phyloP scores from a whole-genome alignment of 1,140 invertebrate genomes.

The Leptoteleia sp. region DNA sequence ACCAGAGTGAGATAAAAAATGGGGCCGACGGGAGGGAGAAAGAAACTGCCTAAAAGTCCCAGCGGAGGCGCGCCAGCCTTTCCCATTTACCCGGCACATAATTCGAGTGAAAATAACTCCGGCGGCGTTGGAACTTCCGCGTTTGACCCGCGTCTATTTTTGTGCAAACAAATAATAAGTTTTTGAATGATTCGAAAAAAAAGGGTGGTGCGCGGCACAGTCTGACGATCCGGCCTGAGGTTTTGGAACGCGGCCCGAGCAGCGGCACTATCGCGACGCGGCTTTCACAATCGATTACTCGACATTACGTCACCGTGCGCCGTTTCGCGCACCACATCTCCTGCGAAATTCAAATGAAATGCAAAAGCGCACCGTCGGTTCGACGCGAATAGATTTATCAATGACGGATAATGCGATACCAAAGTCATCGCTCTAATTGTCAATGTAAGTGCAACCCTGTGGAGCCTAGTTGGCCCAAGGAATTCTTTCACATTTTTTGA shows the following conservation, averaged over 20 bases:
- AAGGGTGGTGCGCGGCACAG: slow-evolving; percentile 17
- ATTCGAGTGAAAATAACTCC: slow-evolving; percentile 54
- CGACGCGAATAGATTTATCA: not conserved
- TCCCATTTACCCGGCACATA: slow-evolving; percentile 29
- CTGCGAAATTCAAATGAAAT: slow-evolving; percentile 20
- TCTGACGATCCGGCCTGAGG: slow-evolving; percentile 2
- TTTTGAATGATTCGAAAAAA: slow-evolving; percentile 49
- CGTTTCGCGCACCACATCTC: slow-evolving; percentile 22
- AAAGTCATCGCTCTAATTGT: slow-evolving; percentile 9
- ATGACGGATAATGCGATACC: not conserved
- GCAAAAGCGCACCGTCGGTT: not conserved
- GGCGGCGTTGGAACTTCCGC: slow-evolving; percentile 41
- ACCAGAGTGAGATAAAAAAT: slow-evolving; percentile 8
- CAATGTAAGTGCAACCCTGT: not conserved
- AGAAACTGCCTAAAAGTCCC: slow-evolving; percentile 12
- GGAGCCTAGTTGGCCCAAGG: not conserved
- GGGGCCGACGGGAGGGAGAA: not conserved
- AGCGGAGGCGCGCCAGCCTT: slow-evolving; percentile 21
- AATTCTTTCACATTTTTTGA: not conserved
- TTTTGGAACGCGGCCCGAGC: slow-evolving; percentile 42
- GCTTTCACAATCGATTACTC: slow-evolving; percentile 60
- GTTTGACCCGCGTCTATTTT: slow-evolving; percentile 41
- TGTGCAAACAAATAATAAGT: slow-evolving; percentile 43
- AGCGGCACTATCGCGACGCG: slow-evolving; percentile 20
- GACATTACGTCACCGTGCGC: slow-evolving; percentile 45